Percentiles rank a stretch among this genome's conserved stretches.
phyloP scores from a whole-genome alignment of 2,888 invertebrate genomes.

The Elysia crispata region DNA sequence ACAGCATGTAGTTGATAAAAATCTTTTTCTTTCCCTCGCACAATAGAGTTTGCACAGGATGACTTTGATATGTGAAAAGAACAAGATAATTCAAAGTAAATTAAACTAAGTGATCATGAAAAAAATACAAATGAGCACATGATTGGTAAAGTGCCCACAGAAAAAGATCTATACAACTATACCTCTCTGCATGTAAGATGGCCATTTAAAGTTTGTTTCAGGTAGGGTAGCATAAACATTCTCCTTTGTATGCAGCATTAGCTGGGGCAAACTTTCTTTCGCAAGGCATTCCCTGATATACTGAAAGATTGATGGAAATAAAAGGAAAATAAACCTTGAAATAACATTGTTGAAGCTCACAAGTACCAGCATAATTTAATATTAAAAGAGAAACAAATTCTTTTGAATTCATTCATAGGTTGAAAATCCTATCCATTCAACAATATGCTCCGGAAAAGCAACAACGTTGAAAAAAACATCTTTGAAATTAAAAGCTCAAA shows the following conservation, averaged over 20 bases:
- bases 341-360: neutral
- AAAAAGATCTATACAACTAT: too few species aligned
- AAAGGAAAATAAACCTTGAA: too few species aligned
- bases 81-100: neutral
- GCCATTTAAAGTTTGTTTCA: slow-evolving; percentile 76
- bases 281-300: slow-evolving; percentile 79
- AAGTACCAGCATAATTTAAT: neutral
- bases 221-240: slow-evolving; percentile 77
- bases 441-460: too few species aligned
- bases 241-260: slow-evolving; percentile 78
- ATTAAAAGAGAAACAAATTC: neutral
- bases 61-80: neutral
- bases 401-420: too few species aligned
- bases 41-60: too few species aligned
- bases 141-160: too few species aligned
- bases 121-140: too few species aligned
- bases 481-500: too few species aligned
- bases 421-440: too few species aligned
- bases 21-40: too few species aligned
- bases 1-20: too few species aligned
- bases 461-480: too few species aligned
- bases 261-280: slow-evolving; percentile 77
- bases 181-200: slow-evolving; percentile 76
- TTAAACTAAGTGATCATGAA: neutral
- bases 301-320: slow-evolving; percentile 76